Conservation (phyloP, 2,797 vertebrate species). For the Pseudopleuronectes americanus region DNA sequence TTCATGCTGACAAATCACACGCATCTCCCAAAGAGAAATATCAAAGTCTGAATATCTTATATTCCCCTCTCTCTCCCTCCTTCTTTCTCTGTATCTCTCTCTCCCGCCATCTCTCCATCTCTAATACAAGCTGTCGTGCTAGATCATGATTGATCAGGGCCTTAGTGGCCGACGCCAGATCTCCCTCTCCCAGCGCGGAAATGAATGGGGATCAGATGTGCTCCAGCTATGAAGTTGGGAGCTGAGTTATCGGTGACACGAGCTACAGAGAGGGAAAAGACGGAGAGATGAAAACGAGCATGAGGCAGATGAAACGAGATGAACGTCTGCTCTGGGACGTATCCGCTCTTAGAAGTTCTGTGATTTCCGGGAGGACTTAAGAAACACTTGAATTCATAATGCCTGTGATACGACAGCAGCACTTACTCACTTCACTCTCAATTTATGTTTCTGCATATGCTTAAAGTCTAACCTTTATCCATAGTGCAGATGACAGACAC, state of each 20-base stretch:
- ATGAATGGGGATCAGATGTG: conserved; percentile 74
- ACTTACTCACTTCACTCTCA: neutral
- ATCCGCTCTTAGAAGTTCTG: conserved; percentile 40
- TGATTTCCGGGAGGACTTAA: conserved; percentile 36
- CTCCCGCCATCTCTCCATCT: conserved; percentile 65
- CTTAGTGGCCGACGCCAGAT: conserved; percentile 73
- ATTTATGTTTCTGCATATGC: neutral
- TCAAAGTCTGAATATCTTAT: conserved; percentile 75
- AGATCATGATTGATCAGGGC: conserved; percentile 81
- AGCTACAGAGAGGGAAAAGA: conserved; percentile 33
- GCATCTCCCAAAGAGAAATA: conserved; percentile 72
- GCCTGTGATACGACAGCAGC: neutral
- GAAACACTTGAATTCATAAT: conserved; percentile 19
- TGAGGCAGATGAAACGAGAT: conserved; percentile 46
- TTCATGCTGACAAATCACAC: conserved; percentile 83
- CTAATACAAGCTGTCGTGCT: conserved; percentile 78
- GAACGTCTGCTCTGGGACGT: conserved; percentile 31
- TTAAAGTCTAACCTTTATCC: neutral
- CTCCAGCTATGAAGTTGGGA: conserved; percentile 66
- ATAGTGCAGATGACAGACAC: neutral
- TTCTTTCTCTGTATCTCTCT: conserved; percentile 47
- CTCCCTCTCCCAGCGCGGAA: conserved; percentile 70
- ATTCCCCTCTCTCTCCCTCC: conserved; percentile 38
- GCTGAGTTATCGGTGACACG: conserved; percentile 70
- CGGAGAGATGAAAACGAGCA: conserved; percentile 51